These are phyloP conservation scores for Hypena proboscidalis DNA, from an alignment of 2,888 invertebrate species.

Conservation along the genomic window DNA sequence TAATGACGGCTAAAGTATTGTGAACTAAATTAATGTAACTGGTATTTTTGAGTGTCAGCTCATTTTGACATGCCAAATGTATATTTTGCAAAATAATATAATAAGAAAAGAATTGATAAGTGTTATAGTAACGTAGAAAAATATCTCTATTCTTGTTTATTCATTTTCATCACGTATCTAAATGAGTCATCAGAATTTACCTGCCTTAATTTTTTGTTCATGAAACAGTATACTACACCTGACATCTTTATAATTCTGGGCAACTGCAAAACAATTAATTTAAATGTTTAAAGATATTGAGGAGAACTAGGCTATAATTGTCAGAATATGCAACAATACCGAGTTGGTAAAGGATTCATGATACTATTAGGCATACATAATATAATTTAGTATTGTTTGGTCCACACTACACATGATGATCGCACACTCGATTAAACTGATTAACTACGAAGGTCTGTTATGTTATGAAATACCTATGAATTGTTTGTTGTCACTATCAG, in stretches of 20 bases:
- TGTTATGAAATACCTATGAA: constrained; percentile 14
- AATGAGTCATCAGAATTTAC: too few relatives aligned
- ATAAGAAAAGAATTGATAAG: too few relatives aligned
- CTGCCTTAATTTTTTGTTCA: too few relatives aligned
- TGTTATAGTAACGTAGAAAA: too few relatives aligned
- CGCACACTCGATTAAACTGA: constrained; percentile 50
- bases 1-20: neutral
- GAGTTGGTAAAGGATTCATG: constrained; percentile 1
- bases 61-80: too few relatives aligned
- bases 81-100: neutral
- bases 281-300: neutral
- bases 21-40: too few relatives aligned
- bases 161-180: too few relatives aligned
- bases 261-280: neutral
- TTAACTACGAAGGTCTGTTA: constrained; percentile 41
- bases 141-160: too few relatives aligned
- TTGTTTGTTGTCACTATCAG: constrained; percentile 21
- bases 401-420: constrained; percentile 40
- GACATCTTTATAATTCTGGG: constrained; percentile 4
- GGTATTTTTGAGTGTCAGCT: too few relatives aligned
- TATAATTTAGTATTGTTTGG: constrained; percentile 32
- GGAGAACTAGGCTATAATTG: constrained; percentile 1
- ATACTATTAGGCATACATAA: constrained; percentile 14
- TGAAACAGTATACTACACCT: too few relatives aligned
- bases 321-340: neutral